Base-by-base conservation (phyloP, 2,797 vertebrate genomes). In the Cephalopachus bancanus region DNA sequence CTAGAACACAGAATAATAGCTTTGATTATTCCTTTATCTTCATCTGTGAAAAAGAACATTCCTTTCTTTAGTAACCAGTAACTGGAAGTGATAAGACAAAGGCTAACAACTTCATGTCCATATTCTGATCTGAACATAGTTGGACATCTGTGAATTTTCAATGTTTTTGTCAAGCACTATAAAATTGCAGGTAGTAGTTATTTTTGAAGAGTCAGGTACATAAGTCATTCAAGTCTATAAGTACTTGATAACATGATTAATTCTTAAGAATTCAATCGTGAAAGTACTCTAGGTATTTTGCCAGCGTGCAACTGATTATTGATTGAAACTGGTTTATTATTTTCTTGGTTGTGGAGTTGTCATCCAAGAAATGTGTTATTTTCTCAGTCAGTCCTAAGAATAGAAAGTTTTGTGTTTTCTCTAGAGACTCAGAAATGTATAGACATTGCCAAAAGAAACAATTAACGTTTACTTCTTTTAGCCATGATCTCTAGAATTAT, bases 391-490 rank as follows among this genome's bases (percentile, higher is more conserved):
- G 37, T 37, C 37, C 59, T 51, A 91, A 65, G 76, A 81, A 64
- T 37, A 55, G 33, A 49, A 76, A 62, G 14, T 65, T 88, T 20
- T 5, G 24, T 72, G 3, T 67, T 60, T 86, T 81, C n/a, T 67
- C 53, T 89, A 79, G 9, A 86, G 7, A 22, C 60, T 64, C 6
- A n/a, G 33, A 87, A 55, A 87, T 19, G 14, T 26, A 9, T n/a
- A n/a, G 51, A 28, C 49, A 91, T 11, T 83, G 20, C 3, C 49
- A 89, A 60, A n/a, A 44, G 49, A 79, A 94, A 72, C n/a, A 69
- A 71, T 92, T 88, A 69, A n/a, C 7, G 59, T 83, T 44, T 81
- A 14, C 5, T 75, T 60, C 10, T 83, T 93, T 96, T 78, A 83
- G 28, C 16, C 3, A 78, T 17, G 10, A 72, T 9, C n/a, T 74